Base-by-base conservation (phyloP, 2,113 vertebrate genomes). In the Cricetomys ansorgei region DNA sequence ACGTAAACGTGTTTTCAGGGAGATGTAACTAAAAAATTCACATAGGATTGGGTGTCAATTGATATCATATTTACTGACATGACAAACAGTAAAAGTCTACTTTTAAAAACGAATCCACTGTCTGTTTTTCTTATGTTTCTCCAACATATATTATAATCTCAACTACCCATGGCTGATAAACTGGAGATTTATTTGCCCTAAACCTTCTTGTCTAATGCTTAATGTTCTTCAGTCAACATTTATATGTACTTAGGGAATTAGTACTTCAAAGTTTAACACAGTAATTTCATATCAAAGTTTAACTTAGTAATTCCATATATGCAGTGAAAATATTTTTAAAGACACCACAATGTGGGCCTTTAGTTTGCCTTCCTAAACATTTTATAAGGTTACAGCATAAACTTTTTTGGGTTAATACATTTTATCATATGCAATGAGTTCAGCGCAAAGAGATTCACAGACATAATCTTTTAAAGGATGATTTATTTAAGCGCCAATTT, bases 301-400 rank as follows among this genome's bases (percentile, higher is more conserved):
- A 96, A 80, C 57, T n/a, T 85, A 59, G 27, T 12, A 95, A 93
- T 91, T 92, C 21, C 50, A 93, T 65, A 93, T 89, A 87, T 48
- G 91, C 59, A 69, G 19, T 40, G 84, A 84, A 91, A 17, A 69
- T 17, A 65, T 76, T 92, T 92, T 73, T 69, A 45, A 50, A 96
- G 94, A 89, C 59, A 73, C 94, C 73, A 72, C 37, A 76, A 93
- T 37, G 17, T 11, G 88, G 55, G 34, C 15, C 27, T 76, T 76
- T 55, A 31, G 48, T 69, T n/a, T 40, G 48, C 3, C 40, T 34
- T 96, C 21, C 45, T 94, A 57, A 95, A 92, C 48, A 79, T 91
- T 93, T 69, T 84, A 31, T 25, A 93, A 45, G 29, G 37, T 17
- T 50, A 91, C 0, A 59, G 69, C 85, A 92, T 59, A 3, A 75